Evolutionary conservation across 2,888 invertebrate genomes (phyloP).

Genomic region (Harpalus rufipes): DNA sequence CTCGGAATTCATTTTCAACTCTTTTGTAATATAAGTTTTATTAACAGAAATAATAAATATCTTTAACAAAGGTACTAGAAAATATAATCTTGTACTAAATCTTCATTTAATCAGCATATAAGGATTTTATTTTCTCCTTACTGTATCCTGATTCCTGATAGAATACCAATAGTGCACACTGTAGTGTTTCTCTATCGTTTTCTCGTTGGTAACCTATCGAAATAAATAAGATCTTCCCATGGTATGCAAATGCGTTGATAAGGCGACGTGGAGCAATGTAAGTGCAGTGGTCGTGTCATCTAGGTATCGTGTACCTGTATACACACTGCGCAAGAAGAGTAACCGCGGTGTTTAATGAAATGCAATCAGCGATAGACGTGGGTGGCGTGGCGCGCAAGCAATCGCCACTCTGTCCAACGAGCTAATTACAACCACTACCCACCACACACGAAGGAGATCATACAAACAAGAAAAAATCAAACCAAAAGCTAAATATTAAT

Average conservation of each 20-base stretch:
- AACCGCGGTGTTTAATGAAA: slow-evolving; percentile 59
- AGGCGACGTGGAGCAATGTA: slow-evolving; percentile 55
- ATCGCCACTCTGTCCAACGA: slow-evolving; percentile 59
- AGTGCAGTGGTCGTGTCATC: slow-evolving; percentile 55
- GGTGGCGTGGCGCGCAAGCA: slow-evolving; percentile 49
- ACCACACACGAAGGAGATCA: slow-evolving; percentile 50
- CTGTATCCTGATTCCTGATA: no score
- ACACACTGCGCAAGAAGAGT: background rate
- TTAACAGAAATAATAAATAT: no score
- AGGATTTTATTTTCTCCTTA: no score
- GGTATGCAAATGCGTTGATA: slow-evolving; percentile 58
- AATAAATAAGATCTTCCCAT: slow-evolving; percentile 60
- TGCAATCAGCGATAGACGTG: slow-evolving; percentile 63
- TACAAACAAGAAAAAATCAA: background rate
- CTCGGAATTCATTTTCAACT: no score
- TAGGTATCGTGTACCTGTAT: background rate
- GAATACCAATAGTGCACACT: no score
- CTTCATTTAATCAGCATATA: no score
- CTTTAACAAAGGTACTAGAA: no score
- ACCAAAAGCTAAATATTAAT: background rate
- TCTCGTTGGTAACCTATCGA: background rate
- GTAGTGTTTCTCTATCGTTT: no score
- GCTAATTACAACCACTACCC: slow-evolving; percentile 44
- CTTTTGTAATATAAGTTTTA: no score
- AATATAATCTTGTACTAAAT: no score